Evolutionary conservation across 2,113 vertebrate genomes (phyloP), one percentile per base, ranked within the genome.

Genomic region (Neopipo cinnamomea): DNA sequence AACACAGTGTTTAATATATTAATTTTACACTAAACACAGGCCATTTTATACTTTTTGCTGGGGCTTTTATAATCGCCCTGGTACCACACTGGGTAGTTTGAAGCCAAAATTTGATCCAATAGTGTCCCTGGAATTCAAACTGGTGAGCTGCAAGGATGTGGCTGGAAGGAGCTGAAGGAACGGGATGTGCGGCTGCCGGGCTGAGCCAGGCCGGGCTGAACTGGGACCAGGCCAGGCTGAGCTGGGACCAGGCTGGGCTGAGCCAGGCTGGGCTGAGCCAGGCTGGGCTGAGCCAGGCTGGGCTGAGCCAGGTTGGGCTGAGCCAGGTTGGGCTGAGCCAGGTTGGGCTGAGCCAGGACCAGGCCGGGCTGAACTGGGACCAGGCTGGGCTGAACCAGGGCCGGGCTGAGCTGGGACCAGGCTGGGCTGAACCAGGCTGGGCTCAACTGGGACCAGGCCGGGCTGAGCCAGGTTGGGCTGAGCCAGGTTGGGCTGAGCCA

Each of bases 1-100:
- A 28, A 33, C 35, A 19, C 0, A 13, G 14, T 3, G 3, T 11
- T 15, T 13, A 10, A 19, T 7, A 6, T 4, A 2, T 17, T 1
- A 4, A 17, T 37, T 33, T 41, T 4, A 46, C 46, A 66, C 25
- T 35, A 7, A 68, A 31, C 7, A 5, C 28, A 8, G 28, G 5
- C 5, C 1, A 2, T n/a, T 70, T 56, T 2, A 4, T 16, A 5
- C 5, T 37, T 63, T 74, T 46, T 30, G 1, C 19, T 76, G 59
- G 35, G 33, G 27, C 11, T 15, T 77, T 88, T 42, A 5, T 4
- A 44, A 13, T 23, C 2, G 0, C 9, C 20, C 47, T 20, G 50
- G 42, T 47, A 41, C 83, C 89, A 50, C 24, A 23, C 23, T 3
- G 55, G 50, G 9, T 6, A 4, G 24, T 25, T 21, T 6, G 61